A percentile compares a stretch with the other conserved stretches of the same genome.
These are phyloP conservation scores for Lordiphosa collinella DNA, from an alignment of 1,140 invertebrate genomes.

Conservation along the genomic window DNA sequence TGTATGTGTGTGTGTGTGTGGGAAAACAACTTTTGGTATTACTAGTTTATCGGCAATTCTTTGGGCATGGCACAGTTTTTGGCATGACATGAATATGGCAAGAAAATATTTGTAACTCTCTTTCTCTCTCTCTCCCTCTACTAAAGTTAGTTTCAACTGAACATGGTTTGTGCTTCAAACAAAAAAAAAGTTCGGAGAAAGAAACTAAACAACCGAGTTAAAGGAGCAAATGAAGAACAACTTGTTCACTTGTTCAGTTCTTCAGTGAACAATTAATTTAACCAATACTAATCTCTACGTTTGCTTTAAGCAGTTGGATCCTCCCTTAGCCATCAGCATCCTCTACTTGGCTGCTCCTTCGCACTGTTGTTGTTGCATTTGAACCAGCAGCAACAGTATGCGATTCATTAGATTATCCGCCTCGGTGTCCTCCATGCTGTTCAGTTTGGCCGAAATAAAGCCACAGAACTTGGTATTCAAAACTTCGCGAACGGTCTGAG, in stretches of 20 bases:
- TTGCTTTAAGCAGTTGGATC: slow-evolving; percentile 51
- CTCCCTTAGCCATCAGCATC: not conserved
- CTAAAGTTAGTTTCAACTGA: too few relatives aligned
- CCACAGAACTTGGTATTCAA: slow-evolving; percentile 76
- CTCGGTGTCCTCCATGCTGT: slow-evolving; percentile 75
- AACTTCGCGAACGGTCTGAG: slow-evolving; percentile 73
- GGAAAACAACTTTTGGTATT: slow-evolving; percentile 16
- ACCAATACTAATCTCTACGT: slow-evolving; percentile 6
- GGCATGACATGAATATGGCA: slow-evolving; percentile 74
- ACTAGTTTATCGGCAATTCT: slow-evolving; percentile 21
- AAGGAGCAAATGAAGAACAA: too few relatives aligned
- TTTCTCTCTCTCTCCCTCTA: too few relatives aligned
- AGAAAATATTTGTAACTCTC: too few relatives aligned
- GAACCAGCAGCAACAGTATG: slow-evolving; percentile 69
- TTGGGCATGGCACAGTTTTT: slow-evolving; percentile 37
- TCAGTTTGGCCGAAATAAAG: slow-evolving; percentile 76
- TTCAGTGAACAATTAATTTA: too few relatives aligned
- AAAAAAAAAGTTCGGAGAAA: too few relatives aligned
- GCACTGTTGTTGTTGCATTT: slow-evolving; percentile 66
- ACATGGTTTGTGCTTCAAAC: too few relatives aligned
- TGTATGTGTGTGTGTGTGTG: slow-evolving; percentile 8
- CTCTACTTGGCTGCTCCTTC: slow-evolving; percentile 47
- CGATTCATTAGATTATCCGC: slow-evolving; percentile 79
- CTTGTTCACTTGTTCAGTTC: too few relatives aligned
- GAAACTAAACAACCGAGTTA: too few relatives aligned